phyloP scores from a whole-genome alignment of 2,113 vertebrate species.

The Pungitius pungitius region DNA sequence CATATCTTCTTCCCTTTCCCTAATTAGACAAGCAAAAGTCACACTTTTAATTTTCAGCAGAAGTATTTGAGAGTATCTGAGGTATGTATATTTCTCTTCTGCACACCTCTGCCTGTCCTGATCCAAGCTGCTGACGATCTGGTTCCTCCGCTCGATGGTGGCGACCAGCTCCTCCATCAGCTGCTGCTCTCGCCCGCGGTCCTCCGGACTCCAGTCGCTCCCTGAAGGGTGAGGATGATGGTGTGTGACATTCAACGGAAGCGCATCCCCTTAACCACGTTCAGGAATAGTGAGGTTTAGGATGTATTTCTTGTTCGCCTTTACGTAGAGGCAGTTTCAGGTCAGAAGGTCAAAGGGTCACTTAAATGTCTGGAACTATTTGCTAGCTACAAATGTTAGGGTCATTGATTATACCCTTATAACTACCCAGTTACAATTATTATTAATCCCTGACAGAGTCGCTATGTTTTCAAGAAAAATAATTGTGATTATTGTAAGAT shows the following conservation, averaged over 20 bases:
- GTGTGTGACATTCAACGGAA: background rate
- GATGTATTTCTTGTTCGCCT: background rate
- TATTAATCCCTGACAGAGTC: background rate
- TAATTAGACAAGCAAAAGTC: slow-evolving; percentile 54
- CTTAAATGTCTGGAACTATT: background rate
- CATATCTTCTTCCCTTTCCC: slow-evolving; percentile 88
- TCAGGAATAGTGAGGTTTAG: background rate
- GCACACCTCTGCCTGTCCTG: slow-evolving; percentile 90
- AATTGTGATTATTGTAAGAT: background rate
- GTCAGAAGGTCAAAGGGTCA: background rate
- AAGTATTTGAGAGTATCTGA: background rate
- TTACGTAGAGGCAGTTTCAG: background rate
- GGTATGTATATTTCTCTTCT: too few relatives aligned
- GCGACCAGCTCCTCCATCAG: slow-evolving; percentile 88
- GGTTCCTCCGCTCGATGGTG: slow-evolving; percentile 91
- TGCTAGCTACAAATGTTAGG: background rate
- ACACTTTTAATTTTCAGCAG: background rate
- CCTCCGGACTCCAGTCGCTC: slow-evolving; percentile 87
- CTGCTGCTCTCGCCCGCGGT: slow-evolving; percentile 84
- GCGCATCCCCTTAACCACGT: background rate
- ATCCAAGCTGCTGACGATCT: slow-evolving; percentile 90
- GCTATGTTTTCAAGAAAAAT: background rate
- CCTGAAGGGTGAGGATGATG: slow-evolving; percentile 74
- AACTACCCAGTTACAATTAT: background rate
- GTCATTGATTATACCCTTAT: background rate